Percentiles rank a stretch among this genome's conserved stretches.
These are phyloP conservation scores for Chromobotia macracanthus DNA, from an alignment of 2,797 vertebrate species.

Conservation along the genomic window DNA sequence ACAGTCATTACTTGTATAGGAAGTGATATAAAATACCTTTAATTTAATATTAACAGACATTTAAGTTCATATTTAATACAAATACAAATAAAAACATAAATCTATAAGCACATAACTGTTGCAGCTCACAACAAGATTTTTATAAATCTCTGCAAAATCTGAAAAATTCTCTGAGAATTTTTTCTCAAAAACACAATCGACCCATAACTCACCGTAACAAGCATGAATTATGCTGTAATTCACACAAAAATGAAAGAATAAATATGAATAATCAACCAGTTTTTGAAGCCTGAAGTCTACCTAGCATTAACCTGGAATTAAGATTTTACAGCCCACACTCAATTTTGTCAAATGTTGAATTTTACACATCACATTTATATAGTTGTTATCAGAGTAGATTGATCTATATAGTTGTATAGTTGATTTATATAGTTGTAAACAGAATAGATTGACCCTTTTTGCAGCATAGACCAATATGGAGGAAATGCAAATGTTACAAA, in stretches of 20 bases:
- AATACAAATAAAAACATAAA: too few species aligned
- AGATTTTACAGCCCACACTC: not conserved
- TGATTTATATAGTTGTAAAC: too few species aligned
- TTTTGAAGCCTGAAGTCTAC: not conserved
- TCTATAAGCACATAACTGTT: not conserved
- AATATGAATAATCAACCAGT: too few species aligned
- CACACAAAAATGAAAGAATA: not conserved
- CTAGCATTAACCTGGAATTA: not conserved
- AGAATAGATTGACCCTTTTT: too few species aligned
- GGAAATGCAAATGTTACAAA: not conserved
- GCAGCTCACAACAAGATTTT: too few species aligned
- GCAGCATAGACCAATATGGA: not conserved
- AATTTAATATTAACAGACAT: not conserved
- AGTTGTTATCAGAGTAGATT: slow-evolving; percentile 8
- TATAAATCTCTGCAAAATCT: too few species aligned
- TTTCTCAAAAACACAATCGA: too few species aligned
- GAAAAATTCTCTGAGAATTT: too few species aligned
- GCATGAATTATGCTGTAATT: too few species aligned
- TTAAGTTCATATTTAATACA: too few species aligned
- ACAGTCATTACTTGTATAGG: not conserved
- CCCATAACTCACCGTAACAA: too few species aligned
- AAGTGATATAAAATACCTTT: not conserved
- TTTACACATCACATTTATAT: slow-evolving; percentile 13
- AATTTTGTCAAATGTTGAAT: not conserved
- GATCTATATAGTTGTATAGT: too few species aligned